Evolutionary conservation across 2,888 invertebrate species (phyloP), one percentile per base, ranked within the genome.

Genomic region (Lysandra coridon): DNA sequence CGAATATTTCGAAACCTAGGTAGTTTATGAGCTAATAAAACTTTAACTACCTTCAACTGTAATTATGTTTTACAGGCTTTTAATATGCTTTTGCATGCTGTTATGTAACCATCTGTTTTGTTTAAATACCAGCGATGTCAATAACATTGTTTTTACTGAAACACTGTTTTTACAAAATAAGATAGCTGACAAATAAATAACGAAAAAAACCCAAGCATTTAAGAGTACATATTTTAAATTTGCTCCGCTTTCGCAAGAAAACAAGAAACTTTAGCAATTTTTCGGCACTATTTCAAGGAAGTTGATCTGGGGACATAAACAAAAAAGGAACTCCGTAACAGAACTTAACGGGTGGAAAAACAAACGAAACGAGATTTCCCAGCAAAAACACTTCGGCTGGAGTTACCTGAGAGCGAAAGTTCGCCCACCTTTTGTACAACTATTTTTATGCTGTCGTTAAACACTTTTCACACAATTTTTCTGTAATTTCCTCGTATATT

Each of bases 371-470:
- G 76, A 57, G 76, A 57, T 76, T 76, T 76, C 33, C 76, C 76
- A 57, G 76, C 76, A 76, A 76, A 76, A 76, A 76, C 76, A 76
- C 76, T 76, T 76, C 53, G 23, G 53, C 76, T 14, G 75, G 76
- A 76, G 53, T 76, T 76, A 76, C 57, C 76, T 76, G 53, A 33
- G 76, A 57, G 76, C 76, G 57, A 76, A 76, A 76, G 76, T 76
- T 76, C 53, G 57, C 76, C 33, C 33, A 76, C 76, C 76, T 76
- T 75, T 76, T 76, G 76, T 76, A 49, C 33, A 76, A 76, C 76
- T 76, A 76, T 76, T 76, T 75, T 76, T 76, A 57, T 76, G 76
- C 76, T 76, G 57, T 76, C 76, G 76, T 76, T 76, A 76, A 76
- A 76, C 76, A 76, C 53, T 76, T 76, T 76, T 76, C 76, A 57